Conservation (phyloP, 2,797 vertebrate species). For the Falco biarmicus region DNA sequence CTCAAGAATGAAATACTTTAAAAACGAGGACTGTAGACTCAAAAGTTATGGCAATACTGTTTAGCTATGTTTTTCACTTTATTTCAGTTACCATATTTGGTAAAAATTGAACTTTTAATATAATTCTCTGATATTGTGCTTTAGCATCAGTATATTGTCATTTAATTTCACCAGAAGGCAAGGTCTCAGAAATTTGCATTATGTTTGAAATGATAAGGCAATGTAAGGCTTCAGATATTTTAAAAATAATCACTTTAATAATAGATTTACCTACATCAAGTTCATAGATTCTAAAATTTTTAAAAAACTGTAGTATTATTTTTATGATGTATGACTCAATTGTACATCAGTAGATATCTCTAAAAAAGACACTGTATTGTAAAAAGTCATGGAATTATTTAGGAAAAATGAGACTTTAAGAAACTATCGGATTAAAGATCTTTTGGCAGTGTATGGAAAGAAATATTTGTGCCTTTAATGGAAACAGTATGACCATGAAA, state of each 20-base stretch:
- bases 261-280: not conserved
- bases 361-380: not conserved
- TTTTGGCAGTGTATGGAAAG: not conserved
- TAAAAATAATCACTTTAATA: not conserved
- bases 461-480: not conserved
- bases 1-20: not conserved
- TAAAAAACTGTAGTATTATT: accelerated
- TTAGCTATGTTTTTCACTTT: not conserved
- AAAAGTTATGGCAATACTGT: not conserved
- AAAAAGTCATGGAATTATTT: not conserved
- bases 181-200: not conserved
- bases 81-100: not conserved
- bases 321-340: not conserved
- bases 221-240: not conserved
- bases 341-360: not conserved
- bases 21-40: not conserved
- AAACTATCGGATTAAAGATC: not conserved
- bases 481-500: not conserved
- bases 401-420: not conserved
- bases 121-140: not conserved
- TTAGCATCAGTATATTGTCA: not conserved
- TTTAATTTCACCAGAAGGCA: not conserved
- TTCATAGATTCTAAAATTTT: not conserved
- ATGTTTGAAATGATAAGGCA: not conserved
- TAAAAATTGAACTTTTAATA: not conserved